Percentiles rank a stretch among this genome's conserved stretches.
phyloP scores from a whole-genome alignment of 2,888 invertebrate genomes.

The Orthosia incerta region DNA sequence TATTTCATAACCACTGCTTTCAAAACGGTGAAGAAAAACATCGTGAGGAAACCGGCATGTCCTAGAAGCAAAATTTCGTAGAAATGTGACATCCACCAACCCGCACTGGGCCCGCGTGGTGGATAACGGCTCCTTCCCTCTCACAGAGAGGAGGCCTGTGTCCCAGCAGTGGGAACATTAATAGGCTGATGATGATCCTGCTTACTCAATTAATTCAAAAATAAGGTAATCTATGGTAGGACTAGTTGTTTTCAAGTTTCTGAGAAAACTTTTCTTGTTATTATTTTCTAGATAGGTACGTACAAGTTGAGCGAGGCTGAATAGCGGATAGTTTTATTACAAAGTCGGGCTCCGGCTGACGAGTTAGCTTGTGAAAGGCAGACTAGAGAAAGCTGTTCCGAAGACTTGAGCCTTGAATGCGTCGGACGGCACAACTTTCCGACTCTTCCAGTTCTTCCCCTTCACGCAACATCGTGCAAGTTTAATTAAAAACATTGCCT shows the following conservation, averaged over 20 bases:
- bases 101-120: too few relatives aligned
- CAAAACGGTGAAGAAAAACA: too few relatives aligned
- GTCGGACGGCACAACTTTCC: conserved; percentile 61
- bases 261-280: conserved; percentile 8
- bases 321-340: conserved; percentile 53
- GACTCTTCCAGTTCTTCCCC: conserved; percentile 48
- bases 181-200: too few relatives aligned
- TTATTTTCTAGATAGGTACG: conserved; percentile 20
- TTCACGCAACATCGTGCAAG: conserved; percentile 74
- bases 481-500: conserved; percentile 83
- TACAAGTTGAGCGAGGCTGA: conserved; percentile 18
- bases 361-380: conserved; percentile 59
- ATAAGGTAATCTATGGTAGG: conserved; percentile 6
- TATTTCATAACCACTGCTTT: too few relatives aligned
- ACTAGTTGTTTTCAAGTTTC: conserved; percentile 14
- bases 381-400: conserved; percentile 32
- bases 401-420: conserved; percentile 51
- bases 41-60: too few relatives aligned
- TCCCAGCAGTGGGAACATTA: too few relatives aligned
- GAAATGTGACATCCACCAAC: too few relatives aligned
- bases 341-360: conserved; percentile 44
- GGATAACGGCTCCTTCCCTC: too few relatives aligned
- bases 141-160: too few relatives aligned
- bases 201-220: conserved; percentile 6
- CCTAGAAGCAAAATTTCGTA: too few relatives aligned